Evolutionary conservation across 2,113 vertebrate species (phyloP).

Genomic region (Pipa parva): DNA sequence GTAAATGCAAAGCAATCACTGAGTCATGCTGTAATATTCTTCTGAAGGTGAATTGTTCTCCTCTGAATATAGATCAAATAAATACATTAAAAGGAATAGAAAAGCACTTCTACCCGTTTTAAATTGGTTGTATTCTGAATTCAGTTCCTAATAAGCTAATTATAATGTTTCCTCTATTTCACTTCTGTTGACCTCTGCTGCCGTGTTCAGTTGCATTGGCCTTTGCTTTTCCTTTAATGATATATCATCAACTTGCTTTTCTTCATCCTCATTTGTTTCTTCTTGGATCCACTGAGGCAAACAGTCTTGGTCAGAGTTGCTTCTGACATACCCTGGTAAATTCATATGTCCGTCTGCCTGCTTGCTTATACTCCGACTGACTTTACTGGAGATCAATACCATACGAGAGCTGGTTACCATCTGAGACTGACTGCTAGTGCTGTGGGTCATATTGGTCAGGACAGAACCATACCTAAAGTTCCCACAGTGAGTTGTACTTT

Average conservation of each 20-base stretch:
- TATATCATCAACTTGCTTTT: conserved; percentile 63
- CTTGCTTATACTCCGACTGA: conserved; percentile 38
- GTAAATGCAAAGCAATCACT: not conserved
- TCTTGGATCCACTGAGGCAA: conserved; percentile 60
- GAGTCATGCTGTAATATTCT: conserved; percentile 3
- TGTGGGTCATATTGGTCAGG: conserved; percentile 75
- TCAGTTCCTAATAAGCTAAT: not conserved
- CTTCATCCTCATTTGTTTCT: conserved; percentile 60
- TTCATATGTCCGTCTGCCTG: conserved; percentile 56
- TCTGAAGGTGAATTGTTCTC: not conserved
- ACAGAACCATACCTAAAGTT: conserved; percentile 73
- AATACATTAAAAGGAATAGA: not conserved
- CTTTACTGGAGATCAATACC: conserved; percentile 60
- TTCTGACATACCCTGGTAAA: conserved; percentile 80
- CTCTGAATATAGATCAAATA: not conserved
- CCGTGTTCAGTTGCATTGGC: conserved; percentile 17
- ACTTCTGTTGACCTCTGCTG: conserved; percentile 28
- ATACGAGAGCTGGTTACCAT: conserved; percentile 62
- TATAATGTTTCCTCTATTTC: conserved; percentile 48
- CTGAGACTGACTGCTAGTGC: conserved; percentile 79
- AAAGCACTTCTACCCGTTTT: not conserved
- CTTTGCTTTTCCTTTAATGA: conserved; percentile 58
- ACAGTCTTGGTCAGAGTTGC: conserved; percentile 75
- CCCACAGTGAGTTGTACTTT: conserved; percentile 67
- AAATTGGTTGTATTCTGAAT: not conserved